A percentile compares a stretch with the other conserved stretches of the same genome.
These are phyloP conservation scores for Parelbella ahira DNA, from an alignment of 2,888 invertebrate species.

Conservation along the genomic window DNA sequence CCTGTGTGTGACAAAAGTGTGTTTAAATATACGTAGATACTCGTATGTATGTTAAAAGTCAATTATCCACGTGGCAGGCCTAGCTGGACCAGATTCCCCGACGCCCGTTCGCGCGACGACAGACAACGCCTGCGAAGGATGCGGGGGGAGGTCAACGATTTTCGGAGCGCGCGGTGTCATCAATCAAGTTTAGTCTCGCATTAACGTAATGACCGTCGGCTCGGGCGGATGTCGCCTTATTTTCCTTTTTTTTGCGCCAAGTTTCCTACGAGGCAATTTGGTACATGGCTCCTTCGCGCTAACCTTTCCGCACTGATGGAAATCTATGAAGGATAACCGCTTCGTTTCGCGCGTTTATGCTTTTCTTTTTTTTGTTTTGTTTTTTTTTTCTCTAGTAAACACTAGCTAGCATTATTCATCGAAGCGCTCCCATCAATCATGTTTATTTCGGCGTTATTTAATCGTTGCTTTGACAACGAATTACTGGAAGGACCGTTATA, in stretches of 20 bases:
- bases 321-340: slow-evolving; percentile 71
- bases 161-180: slow-evolving; percentile 46
- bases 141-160: slow-evolving; percentile 18
- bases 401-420: slow-evolving; percentile 31
- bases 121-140: slow-evolving; percentile 4
- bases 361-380: slow-evolving; percentile 31
- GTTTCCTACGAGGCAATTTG: slow-evolving; percentile 49
- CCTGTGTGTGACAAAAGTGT: too few relatives aligned
- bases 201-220: slow-evolving; percentile 77
- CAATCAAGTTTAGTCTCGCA: slow-evolving; percentile 80
- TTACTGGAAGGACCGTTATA: not conserved
- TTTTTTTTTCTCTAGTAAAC: slow-evolving; percentile 28
- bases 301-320: slow-evolving; percentile 67
- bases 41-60: too few relatives aligned
- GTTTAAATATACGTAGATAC: too few relatives aligned
- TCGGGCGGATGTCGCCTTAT: slow-evolving; percentile 74
- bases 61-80: not conserved
- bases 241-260: slow-evolving; percentile 55
- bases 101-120: slow-evolving; percentile 7
- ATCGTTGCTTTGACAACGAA: slow-evolving; percentile 5
- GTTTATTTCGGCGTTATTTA: slow-evolving; percentile 6
- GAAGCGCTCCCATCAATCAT: slow-evolving; percentile 10
- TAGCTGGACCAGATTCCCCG: not conserved
- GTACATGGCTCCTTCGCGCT: slow-evolving; percentile 66
- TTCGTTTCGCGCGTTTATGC: slow-evolving; percentile 34